Evolutionary conservation across 2,113 vertebrate species (phyloP).

Genomic region (Dendropsophus ebraccatus): DNA sequence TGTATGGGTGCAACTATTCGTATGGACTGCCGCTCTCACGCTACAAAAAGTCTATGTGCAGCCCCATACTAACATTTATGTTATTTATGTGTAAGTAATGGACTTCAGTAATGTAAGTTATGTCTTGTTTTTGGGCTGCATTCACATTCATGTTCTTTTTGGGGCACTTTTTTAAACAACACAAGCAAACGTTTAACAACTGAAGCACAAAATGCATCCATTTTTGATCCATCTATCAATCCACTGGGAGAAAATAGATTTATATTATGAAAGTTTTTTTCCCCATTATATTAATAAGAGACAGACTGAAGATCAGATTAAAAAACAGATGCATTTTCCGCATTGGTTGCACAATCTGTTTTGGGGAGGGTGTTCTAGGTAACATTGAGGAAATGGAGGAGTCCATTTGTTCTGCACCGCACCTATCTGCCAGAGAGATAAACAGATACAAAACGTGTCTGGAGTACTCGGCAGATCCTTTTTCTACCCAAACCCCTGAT

Average conservation of each 20-base stretch:
- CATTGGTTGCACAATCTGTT: not conserved
- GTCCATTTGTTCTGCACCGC: not conserved
- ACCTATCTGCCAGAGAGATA: not conserved
- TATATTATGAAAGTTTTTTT: too few relatives aligned
- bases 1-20: not conserved
- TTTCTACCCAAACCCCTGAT: not conserved
- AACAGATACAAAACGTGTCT: not conserved
- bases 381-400: not conserved
- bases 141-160: not conserved
- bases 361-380: not conserved
- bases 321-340: not conserved
- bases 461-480: not conserved
- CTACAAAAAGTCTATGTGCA: not conserved
- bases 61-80: not conserved
- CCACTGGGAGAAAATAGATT: not conserved
- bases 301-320: not conserved
- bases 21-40: not conserved
- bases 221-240: not conserved
- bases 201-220: conserved; percentile 1
- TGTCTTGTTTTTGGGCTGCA: not conserved
- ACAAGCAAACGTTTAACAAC: not conserved
- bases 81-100: not conserved
- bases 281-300: not conserved
- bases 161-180: not conserved
- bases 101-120: not conserved